These are phyloP conservation scores for Sturmia bella DNA, from an alignment of 2,888 invertebrate genomes.

Conservation along the genomic window DNA sequence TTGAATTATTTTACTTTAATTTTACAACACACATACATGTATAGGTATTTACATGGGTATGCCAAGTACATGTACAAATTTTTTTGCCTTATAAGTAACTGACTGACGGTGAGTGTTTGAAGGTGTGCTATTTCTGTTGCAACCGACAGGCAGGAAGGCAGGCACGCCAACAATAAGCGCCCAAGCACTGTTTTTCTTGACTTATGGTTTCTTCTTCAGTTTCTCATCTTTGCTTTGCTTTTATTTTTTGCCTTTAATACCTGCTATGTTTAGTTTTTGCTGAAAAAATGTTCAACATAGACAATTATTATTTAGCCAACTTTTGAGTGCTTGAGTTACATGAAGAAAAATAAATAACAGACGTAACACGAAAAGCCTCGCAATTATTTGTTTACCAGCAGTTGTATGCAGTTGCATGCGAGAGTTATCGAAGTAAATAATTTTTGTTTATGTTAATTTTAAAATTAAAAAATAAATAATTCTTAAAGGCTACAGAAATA, in stretches of 20 bases:
- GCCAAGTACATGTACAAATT: background rate
- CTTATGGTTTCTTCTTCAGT: background rate
- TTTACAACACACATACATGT: background rate
- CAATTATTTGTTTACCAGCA: constrained; percentile 40
- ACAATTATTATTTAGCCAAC: constrained; percentile 67
- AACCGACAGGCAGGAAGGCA: background rate
- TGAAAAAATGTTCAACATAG: constrained; percentile 32
- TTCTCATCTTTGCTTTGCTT: background rate
- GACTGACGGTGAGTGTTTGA: constrained; percentile 26
- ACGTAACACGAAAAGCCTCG: constrained; percentile 36
- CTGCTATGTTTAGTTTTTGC: constrained; percentile 44
- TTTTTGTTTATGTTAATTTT: constrained; percentile 36
- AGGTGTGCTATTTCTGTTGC: constrained; percentile 39
- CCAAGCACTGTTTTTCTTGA: background rate
- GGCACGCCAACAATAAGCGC: background rate
- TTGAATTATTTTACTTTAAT: too few relatives aligned
- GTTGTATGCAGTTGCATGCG: constrained; percentile 43
- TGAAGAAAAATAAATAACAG: constrained; percentile 3
- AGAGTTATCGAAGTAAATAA: background rate
- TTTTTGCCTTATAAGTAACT: background rate
- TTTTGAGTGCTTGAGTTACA: constrained; percentile 66
- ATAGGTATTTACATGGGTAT: background rate
- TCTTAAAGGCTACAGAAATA: constrained; percentile 22
- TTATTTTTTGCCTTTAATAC: constrained; percentile 25
- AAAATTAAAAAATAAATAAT: constrained; percentile 22